A percentile compares a stretch with the other conserved stretches of the same genome.
Conservation (phyloP, 2,888 invertebrate genomes). For the Sinelater perroti region DNA sequence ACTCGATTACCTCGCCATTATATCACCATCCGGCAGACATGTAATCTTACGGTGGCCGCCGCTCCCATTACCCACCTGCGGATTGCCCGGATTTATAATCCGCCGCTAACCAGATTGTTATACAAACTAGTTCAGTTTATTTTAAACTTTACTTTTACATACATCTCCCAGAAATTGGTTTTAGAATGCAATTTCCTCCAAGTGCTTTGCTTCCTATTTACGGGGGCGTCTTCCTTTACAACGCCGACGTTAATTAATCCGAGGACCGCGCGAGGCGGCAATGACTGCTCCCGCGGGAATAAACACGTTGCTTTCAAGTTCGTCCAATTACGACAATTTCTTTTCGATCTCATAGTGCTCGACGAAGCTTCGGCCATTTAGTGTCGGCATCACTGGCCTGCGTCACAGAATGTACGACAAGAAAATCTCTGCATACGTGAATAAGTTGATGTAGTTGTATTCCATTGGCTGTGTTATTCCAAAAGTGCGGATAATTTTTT, state of each 20-base stretch:
- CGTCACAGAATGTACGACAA: too few species aligned
- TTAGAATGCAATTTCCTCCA: slow-evolving; percentile 35
- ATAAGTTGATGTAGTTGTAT: too few species aligned
- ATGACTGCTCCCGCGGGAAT: too few species aligned
- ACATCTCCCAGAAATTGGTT: slow-evolving; percentile 37
- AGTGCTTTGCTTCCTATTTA: slow-evolving; percentile 19
- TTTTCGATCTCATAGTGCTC: too few species aligned
- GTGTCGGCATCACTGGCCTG: too few species aligned
- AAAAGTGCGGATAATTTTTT: too few species aligned
- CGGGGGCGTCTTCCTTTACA: slow-evolving; percentile 9
- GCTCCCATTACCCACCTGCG: slow-evolving; percentile 54
- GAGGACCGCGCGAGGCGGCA: too few species aligned
- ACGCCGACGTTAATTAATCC: background rate
- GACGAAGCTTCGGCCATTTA: too few species aligned
- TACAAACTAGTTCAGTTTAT: slow-evolving; percentile 45
- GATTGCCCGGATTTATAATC: slow-evolving; percentile 54
- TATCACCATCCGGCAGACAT: slow-evolving; percentile 59
- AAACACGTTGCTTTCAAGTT: too few species aligned
- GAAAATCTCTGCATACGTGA: too few species aligned
- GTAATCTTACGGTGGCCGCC: slow-evolving; percentile 57
- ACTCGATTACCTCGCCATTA: slow-evolving; percentile 59
- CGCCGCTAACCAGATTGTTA: slow-evolving; percentile 50
- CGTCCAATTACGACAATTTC: too few species aligned
- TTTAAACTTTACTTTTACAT: slow-evolving; percentile 43
- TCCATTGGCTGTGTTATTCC: too few species aligned